Base-by-base conservation (phyloP, 2,113 vertebrate species). In the Periophthalmus modestus region DNA sequence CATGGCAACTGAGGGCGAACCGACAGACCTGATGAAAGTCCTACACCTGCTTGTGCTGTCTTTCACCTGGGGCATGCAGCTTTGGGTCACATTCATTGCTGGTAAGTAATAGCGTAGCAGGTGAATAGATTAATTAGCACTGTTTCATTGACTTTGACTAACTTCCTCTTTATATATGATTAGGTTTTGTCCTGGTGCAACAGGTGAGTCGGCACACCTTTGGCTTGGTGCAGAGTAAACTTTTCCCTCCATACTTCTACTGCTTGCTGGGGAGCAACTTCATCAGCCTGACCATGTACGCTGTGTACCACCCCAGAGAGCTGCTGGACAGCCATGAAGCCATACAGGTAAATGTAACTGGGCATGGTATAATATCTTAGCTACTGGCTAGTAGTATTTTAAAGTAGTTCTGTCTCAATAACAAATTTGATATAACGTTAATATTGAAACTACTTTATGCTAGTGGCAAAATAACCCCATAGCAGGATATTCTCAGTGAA, bases 21-120 rank as follows among this genome's bases (percentile, higher is more conserved):
- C 94, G 0, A 91, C 92, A 34, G 88, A 90, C 34, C 59, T 95
- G 81, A 73, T 94, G 21, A 96, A 95, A 85, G 91, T 95, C 63
- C 57, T 93, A 13, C 93, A 97, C 76, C 89, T 97, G 11, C 88
- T 96, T 75, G 65, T 95, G 52, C 92, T 97, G 24, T 94, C 96
- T 0, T 94, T 95, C 63, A 85, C 92, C 67, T 97, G 95, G 95
- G 96, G 96, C 52, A 95, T 95, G 94, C 95, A 97, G 84, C 75
- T 94, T 54, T 97, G 96, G 96, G 94, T 96, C 63, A 94, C 96
- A 7, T 96, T 97, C 73, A 91, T 95, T 36, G 93, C 94, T 92
- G 96, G 96, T 97, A 72, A 15, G 24, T 55, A 12, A 5, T 28
- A 28, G 28, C 28, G 28, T 28, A 28, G 28, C 3, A 28, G 28